Base-by-base conservation (phyloP, 2,113 vertebrate species). In the Dermatemys mawii region DNA sequence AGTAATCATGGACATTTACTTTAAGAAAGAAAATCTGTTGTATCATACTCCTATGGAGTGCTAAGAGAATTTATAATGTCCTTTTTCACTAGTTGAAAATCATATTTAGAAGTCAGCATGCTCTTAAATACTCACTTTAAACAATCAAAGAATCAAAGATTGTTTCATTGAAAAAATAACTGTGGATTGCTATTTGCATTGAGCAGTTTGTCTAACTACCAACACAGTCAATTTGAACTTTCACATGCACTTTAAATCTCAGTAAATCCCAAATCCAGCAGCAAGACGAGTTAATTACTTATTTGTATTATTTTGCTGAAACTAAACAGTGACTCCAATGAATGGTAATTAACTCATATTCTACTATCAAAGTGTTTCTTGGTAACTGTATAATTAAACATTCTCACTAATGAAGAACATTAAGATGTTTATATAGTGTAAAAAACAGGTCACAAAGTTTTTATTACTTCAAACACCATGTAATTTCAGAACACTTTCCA, bases 241-340 rank as follows among this genome's bases (percentile, higher is more conserved):
- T 76, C 73, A 92, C 4, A 22, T 26, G 24, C 84, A 93, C 84
- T 96, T 90, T 80, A 94, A 88, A 93, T 89, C 73, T 90, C 86
- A 90, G 81, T 91, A 91, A 93, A 29, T 84, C 49, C 9, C 83
- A 81, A 53, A 9, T 87, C 9, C 85, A 89, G 82, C 75, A 78
- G 48, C 38, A 90, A 90, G 35, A 93, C 80, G 57, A 84, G 14
- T 26, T 75, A 80, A 92, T 92, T 53, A 90, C 63, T 60, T 27
- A 93, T 81, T 50, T 76, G 67, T 67, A 51, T 83, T 88, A 85
- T 95, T 93, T 93, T 92, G 21, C 26, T 89, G 38, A 19, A 86
- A 84, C 83, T 86, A 32, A 2, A 85, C 84, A 48, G 57, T 83
- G 46, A 73, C 60, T 73, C 50, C 57, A 79, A 46, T 81, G 32